Conservation (phyloP, 2,797 vertebrate genomes). For the Myoxocephalus aenaeus region DNA sequence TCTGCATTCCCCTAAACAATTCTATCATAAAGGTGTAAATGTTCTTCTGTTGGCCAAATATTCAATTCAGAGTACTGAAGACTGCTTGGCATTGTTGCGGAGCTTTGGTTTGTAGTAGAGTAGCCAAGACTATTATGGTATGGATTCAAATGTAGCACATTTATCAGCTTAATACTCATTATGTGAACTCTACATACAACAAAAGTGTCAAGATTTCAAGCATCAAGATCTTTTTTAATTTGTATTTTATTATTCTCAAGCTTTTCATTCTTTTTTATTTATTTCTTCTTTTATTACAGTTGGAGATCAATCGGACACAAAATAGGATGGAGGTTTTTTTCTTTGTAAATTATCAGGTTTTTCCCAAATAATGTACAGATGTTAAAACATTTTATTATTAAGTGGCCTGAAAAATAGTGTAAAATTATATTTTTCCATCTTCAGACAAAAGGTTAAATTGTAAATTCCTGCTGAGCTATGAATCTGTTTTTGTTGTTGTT, state of each 20-base stretch:
- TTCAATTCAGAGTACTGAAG: not conserved
- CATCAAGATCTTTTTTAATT: not conserved
- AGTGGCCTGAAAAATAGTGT: not conserved
- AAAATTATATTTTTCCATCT: constrained; percentile 2
- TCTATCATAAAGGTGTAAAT: not conserved
- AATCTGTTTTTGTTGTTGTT: not conserved
- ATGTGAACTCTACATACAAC: not conserved
- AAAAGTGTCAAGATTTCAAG: not conserved
- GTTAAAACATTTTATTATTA: not conserved
- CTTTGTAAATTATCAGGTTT: not conserved
- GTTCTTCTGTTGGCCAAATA: not conserved
- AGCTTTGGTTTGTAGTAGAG: not conserved
- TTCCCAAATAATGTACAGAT: not conserved
- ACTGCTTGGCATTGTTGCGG: too few species aligned
- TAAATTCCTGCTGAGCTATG: not conserved
- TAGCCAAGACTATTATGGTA: not conserved
- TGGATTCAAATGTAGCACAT: not conserved
- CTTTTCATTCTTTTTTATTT: not conserved
- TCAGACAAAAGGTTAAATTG: not conserved
- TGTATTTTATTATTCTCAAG: not conserved
- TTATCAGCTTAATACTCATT: too few species aligned
- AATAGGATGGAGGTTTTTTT: not conserved
- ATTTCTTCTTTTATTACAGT: not conserved
- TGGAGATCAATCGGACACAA: not conserved
- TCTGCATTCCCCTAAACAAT: not conserved